These are phyloP conservation scores for Crossoptilon crossoptilon DNA, from an alignment of 2,797 vertebrate genomes.

Conservation along the genomic window DNA sequence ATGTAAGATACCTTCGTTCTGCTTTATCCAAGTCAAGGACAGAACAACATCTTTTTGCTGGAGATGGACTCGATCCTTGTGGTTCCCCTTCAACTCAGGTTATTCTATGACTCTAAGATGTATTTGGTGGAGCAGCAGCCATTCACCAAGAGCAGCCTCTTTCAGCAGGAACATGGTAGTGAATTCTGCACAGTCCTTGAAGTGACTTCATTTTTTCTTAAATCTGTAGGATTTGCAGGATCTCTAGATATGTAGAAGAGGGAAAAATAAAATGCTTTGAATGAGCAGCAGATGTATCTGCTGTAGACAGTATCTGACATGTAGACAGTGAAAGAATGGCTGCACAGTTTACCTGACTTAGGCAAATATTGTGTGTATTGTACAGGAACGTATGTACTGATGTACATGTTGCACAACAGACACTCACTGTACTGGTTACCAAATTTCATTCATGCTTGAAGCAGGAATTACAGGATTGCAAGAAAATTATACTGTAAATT, in stretches of 20 bases:
- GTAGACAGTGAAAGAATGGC: neutral
- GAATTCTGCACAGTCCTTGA: neutral
- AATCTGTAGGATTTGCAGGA: neutral
- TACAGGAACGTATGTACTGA: rapidly evolving
- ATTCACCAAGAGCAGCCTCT: neutral
- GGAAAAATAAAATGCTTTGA: neutral
- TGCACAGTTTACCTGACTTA: neutral
- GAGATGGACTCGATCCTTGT: too few species aligned
- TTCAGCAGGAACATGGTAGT: neutral
- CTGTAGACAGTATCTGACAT: neutral
- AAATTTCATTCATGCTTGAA: neutral
- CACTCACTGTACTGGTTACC: neutral
- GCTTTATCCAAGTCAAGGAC: neutral
- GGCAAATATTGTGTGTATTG: neutral
- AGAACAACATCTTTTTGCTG: neutral
- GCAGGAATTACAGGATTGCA: neutral
- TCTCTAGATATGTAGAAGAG: neutral
- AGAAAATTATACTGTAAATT: neutral
- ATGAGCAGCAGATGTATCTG: neutral
- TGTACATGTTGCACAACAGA: neutral
- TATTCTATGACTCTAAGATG: neutral
- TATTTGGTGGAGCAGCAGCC: neutral
- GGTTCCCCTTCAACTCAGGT: too few species aligned
- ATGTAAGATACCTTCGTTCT: neutral
- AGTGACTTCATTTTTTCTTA: neutral